Conservation (phyloP, 2,888 invertebrate genomes). For the Sarcophaga subvicina region DNA sequence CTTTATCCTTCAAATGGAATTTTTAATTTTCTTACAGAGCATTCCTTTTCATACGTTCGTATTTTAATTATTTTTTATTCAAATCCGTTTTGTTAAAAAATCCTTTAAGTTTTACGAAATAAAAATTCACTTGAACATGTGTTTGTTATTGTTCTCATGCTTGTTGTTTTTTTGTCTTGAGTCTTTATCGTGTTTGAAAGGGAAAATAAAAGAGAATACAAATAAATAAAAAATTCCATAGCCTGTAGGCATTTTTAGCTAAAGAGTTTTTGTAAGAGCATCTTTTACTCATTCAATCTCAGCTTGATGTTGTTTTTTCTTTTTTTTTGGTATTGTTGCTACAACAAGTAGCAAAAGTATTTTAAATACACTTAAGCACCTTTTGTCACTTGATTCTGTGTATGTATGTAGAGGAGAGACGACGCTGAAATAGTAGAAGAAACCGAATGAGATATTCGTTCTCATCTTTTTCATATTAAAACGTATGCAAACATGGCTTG, state of each 20-base stretch:
- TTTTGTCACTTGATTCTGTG: conserved; percentile 13
- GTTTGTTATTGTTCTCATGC: background rate
- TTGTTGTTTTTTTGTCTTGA: conserved; percentile 1
- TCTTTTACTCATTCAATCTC: conserved; percentile 46
- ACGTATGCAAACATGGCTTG: conserved; percentile 34
- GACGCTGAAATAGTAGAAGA: background rate
- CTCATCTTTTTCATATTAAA: conserved; percentile 3
- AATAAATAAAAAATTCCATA: conserved; percentile 35
- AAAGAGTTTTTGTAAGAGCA: conserved; percentile 66
- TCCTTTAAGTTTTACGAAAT: conserved; percentile 3
- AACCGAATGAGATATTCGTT: background rate
- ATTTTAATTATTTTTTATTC: conserved; percentile 25
- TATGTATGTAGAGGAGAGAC: conserved; percentile 6
- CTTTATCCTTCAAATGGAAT: conserved; percentile 39
- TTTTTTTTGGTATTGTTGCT: conserved; percentile 33
- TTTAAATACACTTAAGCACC: conserved; percentile 59
- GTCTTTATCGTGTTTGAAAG: conserved; percentile 30
- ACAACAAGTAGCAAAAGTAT: conserved; percentile 53
- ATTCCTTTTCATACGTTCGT: background rate
- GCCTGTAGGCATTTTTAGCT: conserved; percentile 63
- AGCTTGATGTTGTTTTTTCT: no score
- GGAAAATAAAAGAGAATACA: background rate
- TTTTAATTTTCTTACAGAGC: conserved; percentile 35
- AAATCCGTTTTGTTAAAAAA: background rate
- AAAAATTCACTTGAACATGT: conserved; percentile 12